Conservation (phyloP, 2,888 invertebrate species). For the Nomada lathburiana region DNA sequence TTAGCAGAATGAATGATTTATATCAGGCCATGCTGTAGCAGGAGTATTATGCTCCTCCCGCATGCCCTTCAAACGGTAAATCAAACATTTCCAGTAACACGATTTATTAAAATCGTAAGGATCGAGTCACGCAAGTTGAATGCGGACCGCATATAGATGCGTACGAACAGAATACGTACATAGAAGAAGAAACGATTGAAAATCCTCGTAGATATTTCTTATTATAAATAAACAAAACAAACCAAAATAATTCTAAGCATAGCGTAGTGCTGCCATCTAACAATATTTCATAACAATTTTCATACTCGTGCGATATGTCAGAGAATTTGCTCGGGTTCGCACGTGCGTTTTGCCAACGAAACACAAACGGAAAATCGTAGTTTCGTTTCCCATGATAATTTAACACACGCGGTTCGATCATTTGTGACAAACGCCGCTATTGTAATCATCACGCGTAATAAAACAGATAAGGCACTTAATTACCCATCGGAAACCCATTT, state of each 20-base stretch:
- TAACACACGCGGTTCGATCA: neutral
- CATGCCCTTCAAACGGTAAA: conserved; percentile 10
- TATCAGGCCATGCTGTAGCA: conserved; percentile 20
- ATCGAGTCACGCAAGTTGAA: neutral
- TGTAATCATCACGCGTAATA: neutral
- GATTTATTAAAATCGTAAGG: conserved; percentile 19
- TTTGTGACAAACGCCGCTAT: neutral
- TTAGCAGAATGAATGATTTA: conserved; percentile 70
- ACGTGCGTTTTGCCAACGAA: conserved; percentile 37
- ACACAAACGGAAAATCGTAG: conserved; percentile 11
- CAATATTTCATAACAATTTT: conserved; percentile 59
- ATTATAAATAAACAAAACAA: conserved; percentile 29
- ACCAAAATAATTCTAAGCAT: conserved; percentile 26
- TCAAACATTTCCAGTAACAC: conserved; percentile 17
- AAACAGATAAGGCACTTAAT: conserved; percentile 23
- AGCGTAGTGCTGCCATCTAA: conserved; percentile 64
- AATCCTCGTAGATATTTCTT: conserved; percentile 14
- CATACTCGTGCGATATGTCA: conserved; percentile 48
- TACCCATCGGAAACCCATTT: conserved; percentile 4
- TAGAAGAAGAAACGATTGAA: neutral
- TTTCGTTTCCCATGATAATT: neutral
- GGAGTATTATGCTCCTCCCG: neutral
- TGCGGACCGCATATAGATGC: neutral
- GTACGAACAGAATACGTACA: neutral
- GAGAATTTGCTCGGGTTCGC: conserved; percentile 35